phyloP scores from a whole-genome alignment of 1,140 invertebrate genomes.

The Homarus americanus region DNA sequence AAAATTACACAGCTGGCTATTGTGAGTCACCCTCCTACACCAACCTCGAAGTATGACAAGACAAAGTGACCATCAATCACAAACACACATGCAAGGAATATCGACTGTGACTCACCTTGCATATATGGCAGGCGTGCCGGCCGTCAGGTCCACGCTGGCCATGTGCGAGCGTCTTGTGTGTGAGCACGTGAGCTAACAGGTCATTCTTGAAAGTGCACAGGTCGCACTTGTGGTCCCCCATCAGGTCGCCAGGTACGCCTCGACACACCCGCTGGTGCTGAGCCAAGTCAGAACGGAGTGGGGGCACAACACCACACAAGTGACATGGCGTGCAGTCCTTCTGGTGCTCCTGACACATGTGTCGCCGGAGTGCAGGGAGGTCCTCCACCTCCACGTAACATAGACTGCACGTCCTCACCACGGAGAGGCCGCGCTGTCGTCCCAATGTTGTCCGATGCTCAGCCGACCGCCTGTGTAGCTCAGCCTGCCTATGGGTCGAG shows the following conservation, averaged over 20 bases:
- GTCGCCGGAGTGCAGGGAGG: slow-evolving; percentile 45
- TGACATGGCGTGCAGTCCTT: slow-evolving; percentile 64
- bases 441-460: slow-evolving; percentile 54
- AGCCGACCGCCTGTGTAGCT: slow-evolving; percentile 52
- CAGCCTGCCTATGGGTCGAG: slow-evolving; percentile 30
- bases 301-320: slow-evolving; percentile 44
- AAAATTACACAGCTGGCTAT: background rate
- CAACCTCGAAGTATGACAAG: too few relatives aligned
- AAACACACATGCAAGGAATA: too few relatives aligned
- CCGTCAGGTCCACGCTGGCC: slow-evolving; percentile 34
- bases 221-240: slow-evolving; percentile 51
- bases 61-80: too few relatives aligned
- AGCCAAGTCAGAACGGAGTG: slow-evolving; percentile 65
- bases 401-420: slow-evolving; percentile 42
- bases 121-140: slow-evolving; percentile 60
- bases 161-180: slow-evolving; percentile 52
- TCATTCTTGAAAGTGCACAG: slow-evolving; percentile 63
- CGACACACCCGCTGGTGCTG: slow-evolving; percentile 50
- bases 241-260: slow-evolving; percentile 15
- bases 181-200: slow-evolving; percentile 54
- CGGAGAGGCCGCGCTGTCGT: slow-evolving; percentile 36
- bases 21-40: background rate
- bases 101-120: slow-evolving; percentile 58
- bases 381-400: slow-evolving; percentile 59
- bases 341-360: slow-evolving; percentile 51